Evolutionary conservation across 2,888 invertebrate species (phyloP).

Genomic region (Agrotis segetum): DNA sequence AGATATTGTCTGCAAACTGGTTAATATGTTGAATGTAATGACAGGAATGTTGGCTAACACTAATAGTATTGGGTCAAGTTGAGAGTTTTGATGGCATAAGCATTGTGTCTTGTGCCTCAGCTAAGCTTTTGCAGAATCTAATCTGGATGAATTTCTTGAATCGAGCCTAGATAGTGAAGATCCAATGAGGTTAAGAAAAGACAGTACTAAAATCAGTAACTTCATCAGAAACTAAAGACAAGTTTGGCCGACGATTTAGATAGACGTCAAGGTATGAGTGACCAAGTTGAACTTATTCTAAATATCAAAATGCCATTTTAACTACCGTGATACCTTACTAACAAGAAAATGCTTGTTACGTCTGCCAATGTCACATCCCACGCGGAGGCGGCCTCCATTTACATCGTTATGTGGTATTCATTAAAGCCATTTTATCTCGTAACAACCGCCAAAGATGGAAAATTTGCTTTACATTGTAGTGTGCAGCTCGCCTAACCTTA

Average conservation of each 20-base stretch:
- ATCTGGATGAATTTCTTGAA: too few relatives aligned
- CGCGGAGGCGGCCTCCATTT: conserved; percentile 66
- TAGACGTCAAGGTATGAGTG: not conserved
- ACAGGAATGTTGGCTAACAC: conserved; percentile 49
- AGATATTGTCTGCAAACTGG: conserved; percentile 64
- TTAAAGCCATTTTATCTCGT: conserved; percentile 48
- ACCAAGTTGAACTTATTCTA: not conserved
- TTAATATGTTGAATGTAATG: conserved; percentile 45
- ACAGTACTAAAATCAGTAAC: not conserved
- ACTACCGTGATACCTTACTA: conserved; percentile 1
- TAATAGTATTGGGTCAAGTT: conserved; percentile 58
- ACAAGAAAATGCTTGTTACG: conserved; percentile 30
- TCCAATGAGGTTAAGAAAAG: too few relatives aligned
- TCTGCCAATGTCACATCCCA: conserved; percentile 73
- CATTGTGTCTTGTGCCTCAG: conserved; percentile 12
- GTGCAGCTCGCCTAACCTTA: too few relatives aligned
- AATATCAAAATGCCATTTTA: not conserved
- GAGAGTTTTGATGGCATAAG: conserved; percentile 38
- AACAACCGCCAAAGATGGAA: conserved; percentile 47
- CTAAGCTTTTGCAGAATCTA: not conserved
- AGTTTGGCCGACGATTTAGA: not conserved
- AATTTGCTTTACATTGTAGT: conserved; percentile 30
- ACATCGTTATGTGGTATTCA: conserved; percentile 60
- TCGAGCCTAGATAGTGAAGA: not conserved
- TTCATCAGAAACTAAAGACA: not conserved